Conservation (phyloP, 1,140 invertebrate genomes). For the Hyles vespertilio region DNA sequence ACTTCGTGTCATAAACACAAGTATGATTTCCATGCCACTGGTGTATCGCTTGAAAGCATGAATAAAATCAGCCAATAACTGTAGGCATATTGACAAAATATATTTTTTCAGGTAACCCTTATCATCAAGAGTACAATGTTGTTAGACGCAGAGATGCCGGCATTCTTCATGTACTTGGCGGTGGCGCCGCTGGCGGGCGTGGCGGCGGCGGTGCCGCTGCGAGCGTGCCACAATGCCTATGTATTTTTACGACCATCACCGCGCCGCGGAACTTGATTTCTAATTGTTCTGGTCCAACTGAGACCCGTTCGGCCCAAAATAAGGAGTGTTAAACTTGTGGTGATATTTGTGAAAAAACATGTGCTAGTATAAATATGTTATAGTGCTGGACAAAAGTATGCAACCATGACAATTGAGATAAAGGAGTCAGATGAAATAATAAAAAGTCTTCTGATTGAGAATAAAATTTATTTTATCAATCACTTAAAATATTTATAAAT, state of each 20-base stretch:
- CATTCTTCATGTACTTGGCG: conserved; percentile 26
- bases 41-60: too few species aligned
- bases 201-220: conserved; percentile 37
- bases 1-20: too few species aligned
- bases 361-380: too few species aligned
- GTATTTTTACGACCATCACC: conserved; percentile 23
- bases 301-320: too few species aligned
- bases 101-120: conserved; percentile 31
- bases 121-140: conserved; percentile 31
- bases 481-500: conserved; percentile 73
- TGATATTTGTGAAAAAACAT: too few species aligned
- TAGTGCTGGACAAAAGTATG: too few species aligned
- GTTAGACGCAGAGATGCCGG: conserved; percentile 38
- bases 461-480: conserved; percentile 74
- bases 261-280: conserved; percentile 9
- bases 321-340: too few species aligned
- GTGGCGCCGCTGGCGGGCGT: conserved; percentile 30
- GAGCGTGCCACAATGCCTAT: conserved; percentile 38
- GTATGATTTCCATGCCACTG: too few species aligned
- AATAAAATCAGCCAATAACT: too few species aligned
- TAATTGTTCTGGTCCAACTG: too few species aligned
- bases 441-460: conserved; percentile 46
- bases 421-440: background rate
- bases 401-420: background rate
- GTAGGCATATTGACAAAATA: too few species aligned